Evolutionary conservation across 2,113 vertebrate species (phyloP).

Genomic region (Odobenus rosmarus): DNA sequence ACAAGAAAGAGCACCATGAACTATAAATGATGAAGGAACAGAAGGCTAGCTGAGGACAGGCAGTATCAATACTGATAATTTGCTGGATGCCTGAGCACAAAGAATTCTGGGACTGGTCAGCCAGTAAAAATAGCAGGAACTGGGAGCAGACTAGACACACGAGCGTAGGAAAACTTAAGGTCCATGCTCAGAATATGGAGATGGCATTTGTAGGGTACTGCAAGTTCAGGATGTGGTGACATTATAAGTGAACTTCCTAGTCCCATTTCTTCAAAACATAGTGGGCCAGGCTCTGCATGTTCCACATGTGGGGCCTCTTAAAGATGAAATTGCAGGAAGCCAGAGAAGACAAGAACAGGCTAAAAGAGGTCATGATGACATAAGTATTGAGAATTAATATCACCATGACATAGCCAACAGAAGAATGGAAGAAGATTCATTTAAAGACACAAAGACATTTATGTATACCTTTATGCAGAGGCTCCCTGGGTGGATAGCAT

Average conservation of each 20-base stretch:
- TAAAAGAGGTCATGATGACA: not conserved
- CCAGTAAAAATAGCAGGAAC: not conserved
- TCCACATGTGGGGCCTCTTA: not conserved
- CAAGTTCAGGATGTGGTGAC: not conserved
- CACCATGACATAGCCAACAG: not conserved
- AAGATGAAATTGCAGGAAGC: not conserved
- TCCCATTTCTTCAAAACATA: not conserved
- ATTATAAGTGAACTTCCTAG: not conserved
- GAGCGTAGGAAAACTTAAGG: no score
- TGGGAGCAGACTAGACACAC: fast-evolving
- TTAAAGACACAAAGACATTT: not conserved
- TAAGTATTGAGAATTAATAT: not conserved
- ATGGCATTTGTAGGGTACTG: no score
- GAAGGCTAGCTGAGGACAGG: not conserved
- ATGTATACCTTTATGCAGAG: not conserved
- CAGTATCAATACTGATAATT: not conserved
- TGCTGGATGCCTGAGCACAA: not conserved
- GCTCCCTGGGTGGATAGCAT: not conserved
- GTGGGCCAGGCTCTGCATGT: not conserved
- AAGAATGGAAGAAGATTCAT: not conserved
- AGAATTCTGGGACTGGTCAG: not conserved
- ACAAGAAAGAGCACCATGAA: not conserved
- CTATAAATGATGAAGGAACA: not conserved
- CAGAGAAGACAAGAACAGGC: not conserved
- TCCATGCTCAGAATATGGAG: not conserved